phyloP scores from a whole-genome alignment of 2,113 vertebrate species.

The Progne subis region DNA sequence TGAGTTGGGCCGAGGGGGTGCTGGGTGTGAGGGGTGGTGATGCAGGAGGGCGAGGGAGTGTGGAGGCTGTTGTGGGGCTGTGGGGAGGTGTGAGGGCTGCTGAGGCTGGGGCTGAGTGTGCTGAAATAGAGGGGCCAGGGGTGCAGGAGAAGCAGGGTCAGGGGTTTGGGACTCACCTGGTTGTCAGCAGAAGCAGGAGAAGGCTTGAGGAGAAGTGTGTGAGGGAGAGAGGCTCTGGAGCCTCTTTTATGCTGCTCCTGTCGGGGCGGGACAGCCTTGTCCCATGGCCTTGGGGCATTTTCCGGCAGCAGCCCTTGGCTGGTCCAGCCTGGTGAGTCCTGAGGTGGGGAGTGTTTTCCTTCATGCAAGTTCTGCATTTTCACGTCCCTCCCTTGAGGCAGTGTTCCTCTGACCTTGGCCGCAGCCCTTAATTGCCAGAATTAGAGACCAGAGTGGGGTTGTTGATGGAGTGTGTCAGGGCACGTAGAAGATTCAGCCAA shows the following conservation, averaged over 20 bases:
- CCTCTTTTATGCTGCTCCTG: too few species aligned
- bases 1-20: background rate
- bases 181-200: too few species aligned
- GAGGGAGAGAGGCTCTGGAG: too few species aligned
- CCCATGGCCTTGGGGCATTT: too few species aligned
- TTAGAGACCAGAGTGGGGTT: background rate
- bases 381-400: too few species aligned
- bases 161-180: background rate
- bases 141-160: background rate
- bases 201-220: too few species aligned
- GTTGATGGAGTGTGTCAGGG: background rate
- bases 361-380: background rate
- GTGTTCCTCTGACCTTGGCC: background rate
- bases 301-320: too few species aligned
- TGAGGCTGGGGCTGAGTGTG: fast-evolving
- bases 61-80: background rate
- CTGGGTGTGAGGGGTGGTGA: too few species aligned
- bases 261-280: too few species aligned
- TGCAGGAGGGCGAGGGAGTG: too few species aligned
- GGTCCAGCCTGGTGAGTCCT: background rate
- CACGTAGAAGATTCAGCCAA: background rate
- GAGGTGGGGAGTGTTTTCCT: background rate
- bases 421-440: background rate
- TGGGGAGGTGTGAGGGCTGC: background rate
- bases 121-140: fast-evolving